phyloP scores from a whole-genome alignment of 35 echinoderm and acorn worm genomes.

The Ptychodera flava region DNA sequence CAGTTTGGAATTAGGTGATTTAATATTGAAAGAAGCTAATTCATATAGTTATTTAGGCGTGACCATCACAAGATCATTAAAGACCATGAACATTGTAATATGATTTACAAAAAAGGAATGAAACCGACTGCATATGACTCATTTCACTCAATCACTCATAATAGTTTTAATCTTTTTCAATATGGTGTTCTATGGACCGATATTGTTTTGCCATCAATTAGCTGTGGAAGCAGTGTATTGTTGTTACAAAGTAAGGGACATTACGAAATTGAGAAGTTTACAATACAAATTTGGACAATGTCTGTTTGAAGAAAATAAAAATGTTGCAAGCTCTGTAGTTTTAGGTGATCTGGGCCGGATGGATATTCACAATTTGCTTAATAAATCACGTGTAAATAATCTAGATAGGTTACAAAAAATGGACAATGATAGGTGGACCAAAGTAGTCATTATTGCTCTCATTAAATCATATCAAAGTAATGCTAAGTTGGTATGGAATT shows the following conservation, averaged over 20 bases:
- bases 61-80: not conserved
- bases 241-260: not conserved
- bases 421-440: not conserved
- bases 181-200: not conserved
- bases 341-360: not conserved
- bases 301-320: not conserved
- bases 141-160: not conserved
- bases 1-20: not conserved
- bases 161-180: not conserved
- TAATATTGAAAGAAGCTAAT: not conserved
- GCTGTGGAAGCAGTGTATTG: not conserved
- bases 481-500: not conserved
- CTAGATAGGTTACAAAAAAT: not conserved
- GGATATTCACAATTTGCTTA: not conserved
- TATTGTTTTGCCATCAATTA: not conserved
- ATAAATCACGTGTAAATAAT: not conserved
- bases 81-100: not conserved
- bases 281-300: not conserved
- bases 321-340: not conserved
- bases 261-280: not conserved
- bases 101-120: not conserved
- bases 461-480: not conserved
- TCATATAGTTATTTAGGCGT: not conserved
- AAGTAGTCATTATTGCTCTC: not conserved
- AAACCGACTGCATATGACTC: not conserved